Conservation (phyloP, 2,888 invertebrate genomes). For the Epistrophe eligans region DNA sequence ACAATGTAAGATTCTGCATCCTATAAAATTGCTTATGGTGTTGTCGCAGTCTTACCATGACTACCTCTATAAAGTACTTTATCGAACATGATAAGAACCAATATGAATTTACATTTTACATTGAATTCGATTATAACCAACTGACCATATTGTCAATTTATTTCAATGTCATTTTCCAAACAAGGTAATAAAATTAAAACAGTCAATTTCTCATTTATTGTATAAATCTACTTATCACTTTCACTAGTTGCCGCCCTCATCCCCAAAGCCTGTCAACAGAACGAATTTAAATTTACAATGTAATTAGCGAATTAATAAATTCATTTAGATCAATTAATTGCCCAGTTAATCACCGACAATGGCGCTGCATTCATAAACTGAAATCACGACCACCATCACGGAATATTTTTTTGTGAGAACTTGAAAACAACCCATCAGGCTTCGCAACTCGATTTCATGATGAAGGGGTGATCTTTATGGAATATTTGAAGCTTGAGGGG, state of each 20-base stretch:
- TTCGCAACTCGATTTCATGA: neutral
- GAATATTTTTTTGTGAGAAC: neutral
- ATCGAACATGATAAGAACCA: slow-evolving; percentile 21
- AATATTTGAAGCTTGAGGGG: neutral
- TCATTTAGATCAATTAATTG: slow-evolving; percentile 54
- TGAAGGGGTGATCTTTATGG: neutral
- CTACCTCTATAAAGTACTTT: slow-evolving; percentile 1
- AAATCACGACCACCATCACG: slow-evolving; percentile 9
- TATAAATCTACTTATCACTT: slow-evolving; percentile 29
- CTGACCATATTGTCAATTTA: slow-evolving; percentile 16
- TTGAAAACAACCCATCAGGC: neutral
- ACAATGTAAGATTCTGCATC: slow-evolving; percentile 16
- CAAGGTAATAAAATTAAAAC: slow-evolving; percentile 28
- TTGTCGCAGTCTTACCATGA: neutral
- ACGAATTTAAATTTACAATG: slow-evolving; percentile 41
- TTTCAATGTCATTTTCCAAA: neutral
- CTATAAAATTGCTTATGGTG: neutral
- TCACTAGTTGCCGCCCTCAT: slow-evolving; percentile 38
- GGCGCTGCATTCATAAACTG: slow-evolving; percentile 42
- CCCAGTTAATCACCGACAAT: slow-evolving; percentile 23
- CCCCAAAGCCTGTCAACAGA: neutral
- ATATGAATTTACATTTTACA: slow-evolving; percentile 17
- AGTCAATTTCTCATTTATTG: neutral
- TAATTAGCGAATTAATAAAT: slow-evolving; percentile 61
- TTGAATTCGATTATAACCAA: neutral